Evolutionary conservation across 2,113 vertebrate species (phyloP).

Genomic region (Hemicordylus capensis): DNA sequence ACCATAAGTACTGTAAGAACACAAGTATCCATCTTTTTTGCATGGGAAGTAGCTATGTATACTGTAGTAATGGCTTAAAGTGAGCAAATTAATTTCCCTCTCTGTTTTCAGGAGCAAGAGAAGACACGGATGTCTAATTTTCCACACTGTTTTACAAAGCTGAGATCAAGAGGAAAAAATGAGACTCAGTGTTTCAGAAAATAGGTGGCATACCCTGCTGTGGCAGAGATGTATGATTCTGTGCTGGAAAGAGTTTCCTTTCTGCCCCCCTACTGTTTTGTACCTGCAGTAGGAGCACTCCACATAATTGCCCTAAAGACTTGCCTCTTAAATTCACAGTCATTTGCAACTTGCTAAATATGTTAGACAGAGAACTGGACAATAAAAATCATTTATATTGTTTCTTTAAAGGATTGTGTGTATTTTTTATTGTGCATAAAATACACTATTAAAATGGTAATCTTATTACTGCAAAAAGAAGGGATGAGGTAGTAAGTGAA

Average conservation of each 20-base stretch:
- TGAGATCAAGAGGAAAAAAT: slow-evolving; percentile 51
- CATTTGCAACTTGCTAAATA: not conserved
- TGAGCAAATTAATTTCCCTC: slow-evolving; percentile 56
- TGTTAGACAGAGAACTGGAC: slow-evolving; percentile 24
- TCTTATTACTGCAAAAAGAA: not conserved
- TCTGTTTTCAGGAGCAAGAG: slow-evolving; percentile 48
- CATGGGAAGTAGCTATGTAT: slow-evolving; percentile 28
- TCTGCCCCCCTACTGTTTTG: not conserved
- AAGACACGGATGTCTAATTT: slow-evolving; percentile 56
- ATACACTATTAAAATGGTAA: not conserved
- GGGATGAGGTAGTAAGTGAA: not conserved
- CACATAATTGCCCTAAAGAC: not conserved
- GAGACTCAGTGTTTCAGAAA: slow-evolving; percentile 59
- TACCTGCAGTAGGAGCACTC: slow-evolving; percentile 16
- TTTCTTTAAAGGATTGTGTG: slow-evolving; percentile 9
- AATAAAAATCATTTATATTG: slow-evolving; percentile 12
- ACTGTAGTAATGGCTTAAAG: slow-evolving; percentile 61
- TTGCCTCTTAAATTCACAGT: slow-evolving; percentile 26
- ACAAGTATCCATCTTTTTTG: slow-evolving; percentile 45
- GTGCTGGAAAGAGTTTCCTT: not conserved
- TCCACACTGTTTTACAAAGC: slow-evolving; percentile 42
- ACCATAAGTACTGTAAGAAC: slow-evolving; percentile 8
- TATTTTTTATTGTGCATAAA: not conserved
- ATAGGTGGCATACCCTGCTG: slow-evolving; percentile 46
- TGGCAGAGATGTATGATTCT: slow-evolving; percentile 57